Evolutionary conservation across 2,797 vertebrate genomes (phyloP), one percentile per base, ranked within the genome.

Genomic region (Vultur gryphus): DNA sequence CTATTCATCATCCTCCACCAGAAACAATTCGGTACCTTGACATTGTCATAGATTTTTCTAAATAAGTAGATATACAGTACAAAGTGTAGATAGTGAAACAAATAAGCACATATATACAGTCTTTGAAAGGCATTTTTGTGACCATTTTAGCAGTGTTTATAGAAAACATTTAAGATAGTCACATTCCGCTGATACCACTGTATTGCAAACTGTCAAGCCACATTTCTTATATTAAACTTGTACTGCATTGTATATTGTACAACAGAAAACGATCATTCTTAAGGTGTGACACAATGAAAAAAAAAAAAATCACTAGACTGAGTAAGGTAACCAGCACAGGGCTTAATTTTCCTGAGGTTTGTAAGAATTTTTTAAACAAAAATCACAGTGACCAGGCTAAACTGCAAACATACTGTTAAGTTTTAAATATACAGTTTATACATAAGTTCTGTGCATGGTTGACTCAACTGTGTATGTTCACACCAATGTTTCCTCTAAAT

Each of bases 261-360:
- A 92, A 95, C 82, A 44, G 73, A 89, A 86, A 81, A 93, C 19
- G 1, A 92, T 78, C 89, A 62, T 86, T 95, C 84, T 77, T 84
- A 90, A 65, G 71, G 89, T 78, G 92, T 88, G 95, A 96, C 73
- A 72, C 96, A 43, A 95, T 58, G 84, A 46, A 89, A 90, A 77
- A 55, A n/a, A 92, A 29, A 25, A 82, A 65, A 80, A 43, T 44
- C 95, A 87, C 96, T 94, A 95, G 88, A 96, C 97, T 96, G 95
- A 97, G 95, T 95, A 97, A 90, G 92, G 96, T 96, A 96, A 97
- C 96, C 71, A 96, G 97, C 88, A 91, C 95, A 96, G 97, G 97
- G 97, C 90, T 94, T 90, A 57, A 92, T 97, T 98, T 98, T 98
- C 98, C 98, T 98, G 98, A 98, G 98, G 97, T 98, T 97, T 98